A percentile compares a stretch with the other conserved stretches of the same genome.
These are phyloP conservation scores for Myotis myotis DNA, from an alignment of 2,797 vertebrate genomes.

Conservation along the genomic window DNA sequence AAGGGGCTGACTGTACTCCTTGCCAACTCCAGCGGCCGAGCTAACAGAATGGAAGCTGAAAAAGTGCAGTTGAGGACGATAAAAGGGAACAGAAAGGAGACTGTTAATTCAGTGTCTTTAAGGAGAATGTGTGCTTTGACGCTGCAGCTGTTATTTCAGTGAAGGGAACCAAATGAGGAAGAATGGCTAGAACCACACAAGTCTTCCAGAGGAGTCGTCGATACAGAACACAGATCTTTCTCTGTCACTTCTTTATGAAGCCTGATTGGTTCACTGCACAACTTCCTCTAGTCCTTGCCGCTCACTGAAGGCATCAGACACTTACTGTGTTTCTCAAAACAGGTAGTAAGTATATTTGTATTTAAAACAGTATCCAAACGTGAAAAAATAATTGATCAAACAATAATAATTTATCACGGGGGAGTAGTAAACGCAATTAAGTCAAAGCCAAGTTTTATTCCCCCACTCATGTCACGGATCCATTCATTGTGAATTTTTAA, in stretches of 20 bases:
- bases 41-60: slow-evolving; percentile 53
- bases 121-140: slow-evolving; percentile 62
- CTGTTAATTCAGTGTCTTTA: slow-evolving; percentile 66
- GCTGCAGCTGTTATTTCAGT: slow-evolving; percentile 66
- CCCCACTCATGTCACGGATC: background rate
- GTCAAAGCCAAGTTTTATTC: background rate
- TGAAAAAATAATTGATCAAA: slow-evolving; percentile 8
- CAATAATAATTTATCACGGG: background rate
- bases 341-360: background rate
- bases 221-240: slow-evolving; percentile 42
- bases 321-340: background rate
- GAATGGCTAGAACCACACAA: slow-evolving; percentile 19
- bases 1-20: slow-evolving; percentile 65
- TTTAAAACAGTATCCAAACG: background rate
- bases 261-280: slow-evolving; percentile 32
- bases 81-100: slow-evolving; percentile 63
- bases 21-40: slow-evolving; percentile 50
- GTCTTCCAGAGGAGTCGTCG: slow-evolving; percentile 18
- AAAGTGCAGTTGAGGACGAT: slow-evolving; percentile 27
- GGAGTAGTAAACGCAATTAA: background rate
- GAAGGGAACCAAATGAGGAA: slow-evolving; percentile 26
- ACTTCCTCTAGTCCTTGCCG: background rate
- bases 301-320: background rate
- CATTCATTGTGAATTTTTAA: background rate
- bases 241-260: slow-evolving; percentile 28